Conservation (phyloP, 2,888 invertebrate genomes). For the Eupithecia dodoneata region DNA sequence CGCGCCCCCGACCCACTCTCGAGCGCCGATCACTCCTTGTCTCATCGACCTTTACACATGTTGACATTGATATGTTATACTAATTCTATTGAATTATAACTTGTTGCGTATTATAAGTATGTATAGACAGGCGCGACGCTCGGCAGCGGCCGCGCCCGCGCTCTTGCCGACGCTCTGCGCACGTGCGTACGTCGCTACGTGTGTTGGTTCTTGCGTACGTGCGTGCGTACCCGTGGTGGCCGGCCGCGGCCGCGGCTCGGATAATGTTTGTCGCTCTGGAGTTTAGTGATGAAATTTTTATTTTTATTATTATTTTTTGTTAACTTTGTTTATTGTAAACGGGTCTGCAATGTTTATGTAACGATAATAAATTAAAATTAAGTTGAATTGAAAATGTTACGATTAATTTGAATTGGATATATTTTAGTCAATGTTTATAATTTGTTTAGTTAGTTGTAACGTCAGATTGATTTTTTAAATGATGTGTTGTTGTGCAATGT, state of each 20-base stretch:
- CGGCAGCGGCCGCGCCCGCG: conserved; percentile 32
- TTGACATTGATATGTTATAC: conserved; percentile 84
- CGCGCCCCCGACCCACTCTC: conserved; percentile 40
- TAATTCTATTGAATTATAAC: conserved; percentile 83
- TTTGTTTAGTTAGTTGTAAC: conserved; percentile 72
- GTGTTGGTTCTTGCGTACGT: neutral
- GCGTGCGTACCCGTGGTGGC: conserved; percentile 50
- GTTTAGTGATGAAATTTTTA: conserved; percentile 73
- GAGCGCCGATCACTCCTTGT: conserved; percentile 64
- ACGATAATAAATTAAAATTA: conserved; percentile 74
- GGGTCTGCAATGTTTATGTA: conserved; percentile 80
- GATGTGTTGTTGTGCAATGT: conserved; percentile 81
- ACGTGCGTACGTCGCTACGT: conserved; percentile 2
- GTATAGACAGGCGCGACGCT: conserved; percentile 49
- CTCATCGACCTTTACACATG: conserved; percentile 82
- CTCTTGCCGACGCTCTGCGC: too few relatives aligned
- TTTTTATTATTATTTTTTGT: conserved; percentile 77
- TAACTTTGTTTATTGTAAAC: conserved; percentile 81
- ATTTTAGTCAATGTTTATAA: conserved; percentile 81
- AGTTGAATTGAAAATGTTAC: conserved; percentile 69
- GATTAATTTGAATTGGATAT: conserved; percentile 77
- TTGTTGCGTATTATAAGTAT: conserved; percentile 82
- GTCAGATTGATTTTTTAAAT: conserved; percentile 73
- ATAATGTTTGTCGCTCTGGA: conserved; percentile 70
- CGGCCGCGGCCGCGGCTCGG: conserved; percentile 42